These are phyloP conservation scores for Mylabris phalerata DNA, from an alignment of 1,140 invertebrate species.

Conservation along the genomic window DNA sequence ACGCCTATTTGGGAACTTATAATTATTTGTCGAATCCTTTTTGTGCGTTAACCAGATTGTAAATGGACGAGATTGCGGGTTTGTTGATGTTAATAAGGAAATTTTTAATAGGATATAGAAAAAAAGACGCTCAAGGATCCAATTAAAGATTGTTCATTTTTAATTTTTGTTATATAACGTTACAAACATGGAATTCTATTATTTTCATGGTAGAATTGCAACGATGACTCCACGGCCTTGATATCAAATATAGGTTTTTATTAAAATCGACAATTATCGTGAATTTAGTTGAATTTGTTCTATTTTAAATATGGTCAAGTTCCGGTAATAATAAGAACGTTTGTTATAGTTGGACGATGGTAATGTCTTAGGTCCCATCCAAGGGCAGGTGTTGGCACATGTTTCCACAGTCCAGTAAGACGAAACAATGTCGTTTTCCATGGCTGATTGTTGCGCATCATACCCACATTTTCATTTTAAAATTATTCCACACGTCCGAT, in stretches of 20 bases:
- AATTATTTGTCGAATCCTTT: constrained; percentile 6
- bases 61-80: too few relatives aligned
- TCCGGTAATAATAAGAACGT: constrained; percentile 12
- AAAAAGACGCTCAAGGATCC: background rate
- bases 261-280: too few relatives aligned
- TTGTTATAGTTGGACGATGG: constrained; percentile 8
- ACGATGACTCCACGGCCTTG: constrained; percentile 12
- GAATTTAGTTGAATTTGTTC: too few relatives aligned
- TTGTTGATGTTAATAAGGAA: too few relatives aligned
- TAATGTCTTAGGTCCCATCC: constrained; percentile 21
- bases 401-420: constrained; percentile 39
- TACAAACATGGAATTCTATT: constrained; percentile 14
- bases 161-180: constrained; percentile 11
- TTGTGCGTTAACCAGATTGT: too few relatives aligned
- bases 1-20: background rate
- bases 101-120: too few relatives aligned
- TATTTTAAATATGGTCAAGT: background rate
- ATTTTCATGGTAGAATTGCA: constrained; percentile 14
- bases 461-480: constrained; percentile 27
- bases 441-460: constrained; percentile 22
- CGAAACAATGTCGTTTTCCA: constrained; percentile 37
- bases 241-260: background rate
- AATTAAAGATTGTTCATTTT: constrained; percentile 11
- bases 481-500: constrained; percentile 30
- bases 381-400: constrained; percentile 34